These are phyloP conservation scores for Bungarus multicinctus DNA, from an alignment of 2,113 vertebrate species.

Conservation along the genomic window DNA sequence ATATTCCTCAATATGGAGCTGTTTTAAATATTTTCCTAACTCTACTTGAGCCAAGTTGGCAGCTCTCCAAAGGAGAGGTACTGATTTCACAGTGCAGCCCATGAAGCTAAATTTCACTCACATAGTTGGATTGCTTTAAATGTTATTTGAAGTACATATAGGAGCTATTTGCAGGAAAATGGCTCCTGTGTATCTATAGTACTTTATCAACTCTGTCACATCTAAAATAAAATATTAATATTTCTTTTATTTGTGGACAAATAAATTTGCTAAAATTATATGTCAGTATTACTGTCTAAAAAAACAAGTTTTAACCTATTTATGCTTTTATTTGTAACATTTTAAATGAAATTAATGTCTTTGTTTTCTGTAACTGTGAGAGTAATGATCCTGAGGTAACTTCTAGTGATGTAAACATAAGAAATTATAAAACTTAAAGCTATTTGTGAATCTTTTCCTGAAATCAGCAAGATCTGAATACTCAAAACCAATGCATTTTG, in stretches of 20 bases:
- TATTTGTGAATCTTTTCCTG: not conserved
- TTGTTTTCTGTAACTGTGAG: not conserved
- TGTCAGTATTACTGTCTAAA: not conserved
- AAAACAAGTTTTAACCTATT: not conserved
- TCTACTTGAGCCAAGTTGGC: not conserved
- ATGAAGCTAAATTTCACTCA: not conserved
- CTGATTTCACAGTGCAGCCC: not conserved
- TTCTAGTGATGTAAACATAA: not conserved
- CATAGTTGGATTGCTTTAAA: not conserved
- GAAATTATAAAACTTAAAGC: not conserved
- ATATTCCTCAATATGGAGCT: not conserved
- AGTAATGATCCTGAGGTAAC: not conserved
- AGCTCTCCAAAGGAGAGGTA: not conserved
- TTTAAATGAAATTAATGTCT: not conserved
- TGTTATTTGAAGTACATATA: not conserved
- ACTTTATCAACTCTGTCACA: not conserved
- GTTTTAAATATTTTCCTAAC: not conserved
- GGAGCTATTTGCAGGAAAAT: not conserved
- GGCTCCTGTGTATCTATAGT: not conserved
- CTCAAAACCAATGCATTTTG: not conserved
- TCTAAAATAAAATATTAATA: not conserved
- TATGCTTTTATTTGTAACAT: not conserved
- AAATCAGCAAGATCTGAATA: not conserved
- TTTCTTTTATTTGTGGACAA: not conserved
- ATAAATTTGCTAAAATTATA: not conserved